Base-by-base conservation (phyloP, 1,140 invertebrate species). In the Bombus vancouverensis region DNA sequence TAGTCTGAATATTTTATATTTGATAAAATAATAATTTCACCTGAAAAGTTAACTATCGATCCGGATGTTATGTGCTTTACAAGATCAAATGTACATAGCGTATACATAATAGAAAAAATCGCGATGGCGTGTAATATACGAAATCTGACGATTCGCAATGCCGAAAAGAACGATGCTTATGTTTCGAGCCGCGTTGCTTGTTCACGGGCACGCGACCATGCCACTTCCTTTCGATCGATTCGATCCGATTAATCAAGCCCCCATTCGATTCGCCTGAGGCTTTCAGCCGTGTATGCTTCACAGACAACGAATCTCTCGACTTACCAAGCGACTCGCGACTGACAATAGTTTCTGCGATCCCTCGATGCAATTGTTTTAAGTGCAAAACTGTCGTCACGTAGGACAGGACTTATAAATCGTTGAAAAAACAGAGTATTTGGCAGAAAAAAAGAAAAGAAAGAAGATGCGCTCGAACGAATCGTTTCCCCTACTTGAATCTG, bases 251-350 rank as follows among this genome's bases (percentile, higher is more conserved):
- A 70, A 86, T 83, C 76, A 83, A 62, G 32, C 59, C 81, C 59
- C 81, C 34, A 32, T 75, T 75, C 53, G 62, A 75, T 70, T 76
- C 73, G 66, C 62, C 73, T 59, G 76, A 76, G 65, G 62, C 73
- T 59, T 75, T 37, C 70, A 83, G 42, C 34, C 68, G 68, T 68
- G 62, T 87, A 74, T 76, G 78, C 80, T 78, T 83, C 79, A 32
- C 65, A 81, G 53, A 84, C 88, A 90, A 90, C 88, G 88, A 90
- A 89, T 90, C 74, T 89, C 73, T 90, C 47, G 66, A 83, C 81
- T 70, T 78, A 37, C 62, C 37, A 79, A 80, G 15, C 47, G 47
- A 89, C 47, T 89, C 70, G 59, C 82, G 65, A 77, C 73, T 47
- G 53, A 72, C 75, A 53, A 73, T 62, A 79, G 76, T 62, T 71